Evolutionary conservation across 2,888 invertebrate species (phyloP).

Genomic region (Sesia bembeciformis): DNA sequence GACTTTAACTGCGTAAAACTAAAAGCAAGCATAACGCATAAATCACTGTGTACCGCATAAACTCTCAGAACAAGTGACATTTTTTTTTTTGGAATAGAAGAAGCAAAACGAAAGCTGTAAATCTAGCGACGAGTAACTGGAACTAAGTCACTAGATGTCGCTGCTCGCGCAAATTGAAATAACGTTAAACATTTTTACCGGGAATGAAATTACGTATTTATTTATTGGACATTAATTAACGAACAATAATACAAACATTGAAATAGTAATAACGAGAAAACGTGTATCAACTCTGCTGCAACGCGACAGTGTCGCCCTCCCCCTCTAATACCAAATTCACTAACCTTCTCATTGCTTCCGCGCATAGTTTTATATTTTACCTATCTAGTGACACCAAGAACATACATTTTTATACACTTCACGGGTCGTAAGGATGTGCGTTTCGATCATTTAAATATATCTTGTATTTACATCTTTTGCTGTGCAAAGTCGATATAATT

Average conservation of each 20-base stretch:
- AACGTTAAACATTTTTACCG: neutral
- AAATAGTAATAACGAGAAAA: slow-evolving; percentile 39
- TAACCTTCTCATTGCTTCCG: slow-evolving; percentile 68
- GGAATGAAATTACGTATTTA: neutral
- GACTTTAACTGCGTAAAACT: slow-evolving; percentile 60
- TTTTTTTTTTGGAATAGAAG: neutral
- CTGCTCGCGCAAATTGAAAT: neutral
- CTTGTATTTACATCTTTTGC: slow-evolving; percentile 30
- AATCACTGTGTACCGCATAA: slow-evolving; percentile 49
- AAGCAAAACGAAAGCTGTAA: neutral
- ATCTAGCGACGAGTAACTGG: slow-evolving; percentile 27
- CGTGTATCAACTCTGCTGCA: slow-evolving; percentile 16
- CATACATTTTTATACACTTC: slow-evolving; percentile 6
- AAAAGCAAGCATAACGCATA: slow-evolving; percentile 59
- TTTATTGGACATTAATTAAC: slow-evolving; percentile 1
- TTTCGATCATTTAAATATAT: slow-evolving; percentile 22
- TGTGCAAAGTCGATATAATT: slow-evolving; percentile 8
- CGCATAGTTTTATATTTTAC: slow-evolving; percentile 38
- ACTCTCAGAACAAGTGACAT: slow-evolving; percentile 50
- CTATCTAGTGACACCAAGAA: slow-evolving; percentile 40
- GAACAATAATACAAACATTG: slow-evolving; percentile 53
- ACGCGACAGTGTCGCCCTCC: slow-evolving; percentile 25
- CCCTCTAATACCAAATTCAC: slow-evolving; percentile 58
- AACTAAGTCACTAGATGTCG: slow-evolving; percentile 12
- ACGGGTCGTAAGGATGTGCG: slow-evolving; percentile 47